Conservation (phyloP, 2,113 vertebrate genomes). For the Scytalopus superciliaris region DNA sequence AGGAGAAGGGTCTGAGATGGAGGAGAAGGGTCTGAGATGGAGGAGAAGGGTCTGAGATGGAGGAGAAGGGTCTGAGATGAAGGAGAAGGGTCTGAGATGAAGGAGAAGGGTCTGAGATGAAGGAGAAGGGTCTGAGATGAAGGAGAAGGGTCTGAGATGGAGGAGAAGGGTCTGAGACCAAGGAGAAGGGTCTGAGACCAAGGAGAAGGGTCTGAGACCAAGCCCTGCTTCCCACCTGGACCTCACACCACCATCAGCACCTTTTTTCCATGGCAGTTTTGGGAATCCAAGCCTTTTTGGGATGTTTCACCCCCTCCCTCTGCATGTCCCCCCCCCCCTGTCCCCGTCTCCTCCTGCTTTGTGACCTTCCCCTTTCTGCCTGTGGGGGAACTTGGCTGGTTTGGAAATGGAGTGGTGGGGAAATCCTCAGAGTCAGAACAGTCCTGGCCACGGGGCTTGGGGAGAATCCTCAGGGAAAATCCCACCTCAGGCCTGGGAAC, state of each 20-base stretch:
- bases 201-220: neutral
- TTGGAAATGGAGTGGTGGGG: neutral
- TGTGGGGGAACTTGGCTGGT: neutral
- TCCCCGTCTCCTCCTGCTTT: neutral
- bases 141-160: no score
- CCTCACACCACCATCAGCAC: fast-evolving
- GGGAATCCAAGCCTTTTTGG: neutral
- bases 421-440: neutral
- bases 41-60: no score
- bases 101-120: no score
- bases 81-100: no score
- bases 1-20: neutral
- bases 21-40: neutral
- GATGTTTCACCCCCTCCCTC: neutral
- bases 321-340: neutral
- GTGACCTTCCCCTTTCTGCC: neutral
- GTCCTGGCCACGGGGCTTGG: neutral
- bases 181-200: no score
- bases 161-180: no score
- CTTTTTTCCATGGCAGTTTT: fast-evolving
- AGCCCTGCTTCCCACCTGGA: neutral
- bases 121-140: no score
- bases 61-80: no score
- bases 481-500: fast-evolving
- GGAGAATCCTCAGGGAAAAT: neutral